These are phyloP conservation scores for Tragelaphus strepsiceros DNA, from an alignment of 2,113 vertebrate species.

Conservation along the genomic window DNA sequence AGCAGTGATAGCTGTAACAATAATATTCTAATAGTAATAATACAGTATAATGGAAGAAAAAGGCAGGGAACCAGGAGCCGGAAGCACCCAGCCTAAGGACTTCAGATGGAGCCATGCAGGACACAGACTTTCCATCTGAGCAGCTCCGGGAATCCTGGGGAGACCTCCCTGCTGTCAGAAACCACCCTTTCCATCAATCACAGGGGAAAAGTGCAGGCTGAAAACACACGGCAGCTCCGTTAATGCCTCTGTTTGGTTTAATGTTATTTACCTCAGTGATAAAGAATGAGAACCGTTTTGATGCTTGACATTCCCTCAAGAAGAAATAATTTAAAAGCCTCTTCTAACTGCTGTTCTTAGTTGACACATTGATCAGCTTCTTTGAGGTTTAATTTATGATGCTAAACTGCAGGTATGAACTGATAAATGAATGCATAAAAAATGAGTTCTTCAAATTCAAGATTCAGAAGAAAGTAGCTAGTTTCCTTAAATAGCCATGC, in stretches of 20 bases:
- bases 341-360: neutral
- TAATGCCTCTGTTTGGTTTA: neutral
- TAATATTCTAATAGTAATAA: neutral
- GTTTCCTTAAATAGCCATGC: neutral
- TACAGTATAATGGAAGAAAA: neutral
- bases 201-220: neutral
- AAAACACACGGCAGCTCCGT: rapidly evolving
- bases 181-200: neutral
- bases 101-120: rapidly evolving
- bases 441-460: neutral
- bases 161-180: neutral
- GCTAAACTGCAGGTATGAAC: neutral
- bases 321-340: neutral
- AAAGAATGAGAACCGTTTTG: neutral
- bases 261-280: neutral
- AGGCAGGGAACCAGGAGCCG: neutral
- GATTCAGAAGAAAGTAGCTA: neutral
- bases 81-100: no score
- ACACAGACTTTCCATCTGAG: rapidly evolving
- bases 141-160: rapidly evolving
- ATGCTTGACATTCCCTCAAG: neutral
- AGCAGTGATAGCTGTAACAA: neutral
- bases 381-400: neutral
- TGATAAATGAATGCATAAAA: neutral
- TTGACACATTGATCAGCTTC: neutral